These are phyloP conservation scores for Chamaetylas fuelleborni DNA, from an alignment of 2,113 vertebrate species.

Conservation along the genomic window DNA sequence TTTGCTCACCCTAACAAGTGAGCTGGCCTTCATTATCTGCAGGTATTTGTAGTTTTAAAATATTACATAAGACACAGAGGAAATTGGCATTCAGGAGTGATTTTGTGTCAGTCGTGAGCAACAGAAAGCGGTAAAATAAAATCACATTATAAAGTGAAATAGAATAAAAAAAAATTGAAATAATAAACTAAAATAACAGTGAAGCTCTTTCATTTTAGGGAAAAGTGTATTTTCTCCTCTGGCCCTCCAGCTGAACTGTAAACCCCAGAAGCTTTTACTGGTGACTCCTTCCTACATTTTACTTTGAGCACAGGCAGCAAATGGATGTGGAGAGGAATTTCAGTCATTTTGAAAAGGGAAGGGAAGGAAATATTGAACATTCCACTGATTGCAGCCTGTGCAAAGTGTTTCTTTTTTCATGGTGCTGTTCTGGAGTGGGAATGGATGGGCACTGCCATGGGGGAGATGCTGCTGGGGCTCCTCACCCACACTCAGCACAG, in stretches of 20 bases:
- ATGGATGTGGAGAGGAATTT: not conserved
- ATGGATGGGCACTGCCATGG: accelerated
- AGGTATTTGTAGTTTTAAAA: not conserved
- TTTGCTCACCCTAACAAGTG: not conserved
- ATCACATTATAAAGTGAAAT: not conserved
- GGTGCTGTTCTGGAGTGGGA: not conserved
- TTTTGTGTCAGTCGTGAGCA: not conserved
- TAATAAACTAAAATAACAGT: not conserved
- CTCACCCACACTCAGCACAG: not conserved
- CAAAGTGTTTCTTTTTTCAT: not conserved
- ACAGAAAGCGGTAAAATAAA: not conserved
- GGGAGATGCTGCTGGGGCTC: not conserved
- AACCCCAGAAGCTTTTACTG: not conserved
- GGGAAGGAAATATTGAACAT: not conserved
- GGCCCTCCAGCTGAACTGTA: not conserved
- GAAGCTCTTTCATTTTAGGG: not conserved
- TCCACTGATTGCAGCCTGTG: not conserved
- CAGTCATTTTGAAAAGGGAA: not conserved
- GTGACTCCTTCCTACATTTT: not conserved
- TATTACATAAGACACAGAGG: not conserved
- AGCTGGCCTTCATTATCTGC: not conserved
- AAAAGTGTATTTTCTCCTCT: not conserved
- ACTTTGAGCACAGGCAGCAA: not conserved
- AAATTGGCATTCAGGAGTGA: not conserved
- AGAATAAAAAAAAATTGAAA: not conserved